Evolutionary conservation across 2,797 vertebrate genomes (phyloP).

Genomic region (Crenuchus spilurus): DNA sequence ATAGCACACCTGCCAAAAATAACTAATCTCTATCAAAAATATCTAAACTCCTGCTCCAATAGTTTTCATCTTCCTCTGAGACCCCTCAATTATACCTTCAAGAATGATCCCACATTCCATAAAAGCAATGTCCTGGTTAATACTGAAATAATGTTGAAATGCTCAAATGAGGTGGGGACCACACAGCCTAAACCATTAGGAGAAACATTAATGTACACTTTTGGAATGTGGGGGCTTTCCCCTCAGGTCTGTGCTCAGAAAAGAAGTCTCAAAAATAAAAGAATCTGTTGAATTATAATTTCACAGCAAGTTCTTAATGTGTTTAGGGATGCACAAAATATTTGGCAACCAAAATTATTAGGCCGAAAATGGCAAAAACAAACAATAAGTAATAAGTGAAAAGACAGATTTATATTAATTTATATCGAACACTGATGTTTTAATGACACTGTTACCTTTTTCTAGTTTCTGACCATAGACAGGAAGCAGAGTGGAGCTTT

Average conservation of each 20-base stretch:
- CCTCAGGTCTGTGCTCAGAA: not conserved
- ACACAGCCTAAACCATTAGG: not conserved
- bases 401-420: no score
- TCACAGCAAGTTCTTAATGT: no score
- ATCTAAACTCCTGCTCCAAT: not conserved
- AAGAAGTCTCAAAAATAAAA: not conserved
- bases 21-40: not conserved
- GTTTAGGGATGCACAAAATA: no score
- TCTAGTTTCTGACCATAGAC: no score
- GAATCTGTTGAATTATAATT: not conserved
- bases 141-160: slow-evolving; percentile 20
- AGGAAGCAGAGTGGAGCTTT: no score
- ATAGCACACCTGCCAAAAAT: slow-evolving; percentile 8
- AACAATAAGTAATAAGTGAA: no score
- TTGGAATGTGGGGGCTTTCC: not conserved
- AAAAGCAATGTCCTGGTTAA: slow-evolving; percentile 18
- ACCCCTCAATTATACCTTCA: slow-evolving; percentile 14
- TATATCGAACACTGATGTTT: no score
- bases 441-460: no score
- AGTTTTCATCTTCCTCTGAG: slow-evolving; percentile 16
- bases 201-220: not conserved
- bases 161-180: slow-evolving; percentile 22
- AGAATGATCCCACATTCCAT: not conserved
- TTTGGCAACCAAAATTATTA: no score
- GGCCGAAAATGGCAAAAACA: no score